Conservation (phyloP, 2,797 vertebrate genomes). For the Okamejei kenojei region DNA sequence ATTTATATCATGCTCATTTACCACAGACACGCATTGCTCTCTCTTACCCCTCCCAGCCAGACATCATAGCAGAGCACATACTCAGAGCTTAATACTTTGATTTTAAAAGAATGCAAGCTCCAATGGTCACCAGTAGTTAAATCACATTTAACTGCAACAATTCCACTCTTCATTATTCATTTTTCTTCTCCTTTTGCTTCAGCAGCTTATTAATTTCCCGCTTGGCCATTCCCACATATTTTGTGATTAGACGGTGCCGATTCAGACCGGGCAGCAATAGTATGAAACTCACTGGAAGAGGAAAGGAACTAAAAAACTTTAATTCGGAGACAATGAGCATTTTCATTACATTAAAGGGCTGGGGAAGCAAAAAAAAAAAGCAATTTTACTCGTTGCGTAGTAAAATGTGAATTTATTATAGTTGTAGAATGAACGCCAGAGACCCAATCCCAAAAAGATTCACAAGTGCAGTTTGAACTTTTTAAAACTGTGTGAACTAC, state of each 20-base stretch:
- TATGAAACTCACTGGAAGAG: conserved; percentile 72
- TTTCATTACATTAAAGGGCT: not conserved
- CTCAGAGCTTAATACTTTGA: not conserved
- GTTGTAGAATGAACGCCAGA: not conserved
- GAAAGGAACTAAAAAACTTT: not conserved
- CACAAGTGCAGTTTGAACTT: not conserved
- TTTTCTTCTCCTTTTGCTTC: conserved; percentile 98
- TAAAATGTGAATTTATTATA: too few species aligned
- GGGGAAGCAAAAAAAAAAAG: not conserved
- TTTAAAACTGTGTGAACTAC: not conserved
- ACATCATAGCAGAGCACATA: conserved; percentile 14
- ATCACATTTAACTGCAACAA: conserved; percentile 1
- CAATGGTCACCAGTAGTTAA: conserved; percentile 5
- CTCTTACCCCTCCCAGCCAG: not conserved
- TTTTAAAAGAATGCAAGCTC: conserved; percentile 11
- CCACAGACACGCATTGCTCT: not conserved
- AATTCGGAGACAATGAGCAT: not conserved
- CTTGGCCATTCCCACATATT: conserved; percentile 88
- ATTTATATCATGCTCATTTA: conserved; percentile 3
- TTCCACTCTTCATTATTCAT: conserved; percentile 59
- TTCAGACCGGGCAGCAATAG: conserved; percentile 89
- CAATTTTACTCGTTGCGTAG: not conserved
- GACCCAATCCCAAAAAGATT: not conserved
- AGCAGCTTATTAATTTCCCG: conserved; percentile 93
- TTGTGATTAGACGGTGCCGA: conserved; percentile 85